Evolutionary conservation across 2,113 vertebrate species (phyloP).

Genomic region (Gopherus evgoodei): DNA sequence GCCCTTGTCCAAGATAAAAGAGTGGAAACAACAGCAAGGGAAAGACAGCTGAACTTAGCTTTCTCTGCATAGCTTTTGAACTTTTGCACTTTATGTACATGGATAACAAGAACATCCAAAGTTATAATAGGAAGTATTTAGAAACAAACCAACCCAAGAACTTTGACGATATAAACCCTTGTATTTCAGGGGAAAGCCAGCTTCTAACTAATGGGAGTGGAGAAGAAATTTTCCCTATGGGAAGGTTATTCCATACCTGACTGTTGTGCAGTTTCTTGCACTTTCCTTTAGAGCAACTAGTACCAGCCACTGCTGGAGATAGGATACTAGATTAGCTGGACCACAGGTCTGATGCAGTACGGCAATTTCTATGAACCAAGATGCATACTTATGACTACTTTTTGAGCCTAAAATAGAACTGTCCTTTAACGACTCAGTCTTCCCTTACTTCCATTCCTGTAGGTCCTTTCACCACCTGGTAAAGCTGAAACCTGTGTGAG

Average conservation of each 20-base stretch:
- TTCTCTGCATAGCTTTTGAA: neutral
- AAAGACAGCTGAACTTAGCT: neutral
- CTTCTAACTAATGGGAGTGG: neutral
- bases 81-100: neutral
- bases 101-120: neutral
- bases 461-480: neutral
- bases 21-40: accelerated
- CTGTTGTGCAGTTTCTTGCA: neutral
- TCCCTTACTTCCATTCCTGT: neutral
- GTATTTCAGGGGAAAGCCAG: neutral
- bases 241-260: neutral
- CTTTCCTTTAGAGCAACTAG: neutral
- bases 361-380: neutral
- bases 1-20: neutral
- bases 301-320: neutral
- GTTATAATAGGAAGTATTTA: neutral
- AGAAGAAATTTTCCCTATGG: neutral
- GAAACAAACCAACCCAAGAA: neutral
- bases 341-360: neutral
- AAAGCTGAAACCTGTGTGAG: neutral
- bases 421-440: neutral
- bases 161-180: neutral
- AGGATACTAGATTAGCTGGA: neutral
- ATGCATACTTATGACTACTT: neutral
- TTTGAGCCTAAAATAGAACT: neutral